Base-by-base conservation (phyloP, 2,888 invertebrate species). In the Andrena trimmerana region DNA sequence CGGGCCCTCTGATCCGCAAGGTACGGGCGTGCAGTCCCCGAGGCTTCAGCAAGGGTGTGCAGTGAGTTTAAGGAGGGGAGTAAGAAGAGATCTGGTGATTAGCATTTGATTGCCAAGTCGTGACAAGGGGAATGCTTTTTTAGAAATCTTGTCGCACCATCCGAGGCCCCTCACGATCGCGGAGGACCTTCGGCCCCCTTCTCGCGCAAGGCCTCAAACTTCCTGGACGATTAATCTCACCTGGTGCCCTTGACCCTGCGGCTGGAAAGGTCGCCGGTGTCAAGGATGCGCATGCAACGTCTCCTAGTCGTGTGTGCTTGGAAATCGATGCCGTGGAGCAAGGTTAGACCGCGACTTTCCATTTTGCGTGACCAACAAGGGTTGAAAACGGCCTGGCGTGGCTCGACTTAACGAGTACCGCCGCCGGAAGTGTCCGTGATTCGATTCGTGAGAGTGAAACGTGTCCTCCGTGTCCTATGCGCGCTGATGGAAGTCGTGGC, bases 231-330 rank as follows among this genome's bases (percentile, higher is more conserved):
- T 90, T 90, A 90, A 88, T 90, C 85, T 84, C 85, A 90, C 90
- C 89, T 89, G 91, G 62, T 86, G 89, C 62, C 91, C 90, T 87
- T 91, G 90, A 85, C 90, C 88, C 67, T 82, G 78, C 83, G 78
- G 78, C 77, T 74, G 72, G 87, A 88, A 85, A 83, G 86, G 86
- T 79, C 59, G 48, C 71, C 24, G 75, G 81, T 84, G 88, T 89
- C 90, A 90, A 90, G 90, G 90, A 86, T 88, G 79, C 74, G 74
- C 89, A 84, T 90, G 89, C 90, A 87, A 84, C 82, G 84, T 80
- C 76, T 88, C 78, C 81, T 72, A 65, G 68, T 4, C 36, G 66
- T 52, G 31, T 50, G 5, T 48, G 67, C 67, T n/a, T 42, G 69
- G 42, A 42, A 81, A 89, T 88, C 88, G 87, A 85, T 85, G 81